These are phyloP conservation scores for Calameuta filiformis DNA, from an alignment of 2,888 invertebrate species.

Conservation along the genomic window DNA sequence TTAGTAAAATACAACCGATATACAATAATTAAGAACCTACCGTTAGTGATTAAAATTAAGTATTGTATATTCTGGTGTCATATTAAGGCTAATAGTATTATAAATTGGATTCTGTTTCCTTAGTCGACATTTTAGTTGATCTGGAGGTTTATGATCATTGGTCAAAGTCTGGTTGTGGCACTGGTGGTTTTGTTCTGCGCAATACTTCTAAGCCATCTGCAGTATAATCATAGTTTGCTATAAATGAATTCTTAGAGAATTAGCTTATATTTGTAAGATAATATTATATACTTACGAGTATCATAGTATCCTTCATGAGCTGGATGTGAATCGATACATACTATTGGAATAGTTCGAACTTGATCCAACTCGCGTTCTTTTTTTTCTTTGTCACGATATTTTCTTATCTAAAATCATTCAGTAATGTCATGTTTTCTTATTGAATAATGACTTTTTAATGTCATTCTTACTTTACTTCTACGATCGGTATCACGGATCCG, in stretches of 20 bases:
- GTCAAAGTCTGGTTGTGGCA: conserved; percentile 50
- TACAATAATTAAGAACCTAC: conserved; percentile 24
- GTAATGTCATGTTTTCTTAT: neutral
- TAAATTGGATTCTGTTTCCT: conserved; percentile 7
- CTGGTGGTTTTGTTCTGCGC: conserved; percentile 40
- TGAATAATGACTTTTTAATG: neutral
- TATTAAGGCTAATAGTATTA: conserved; percentile 15
- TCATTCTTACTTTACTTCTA: neutral
- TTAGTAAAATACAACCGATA: conserved; percentile 8
- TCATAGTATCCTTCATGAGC: conserved; percentile 37
- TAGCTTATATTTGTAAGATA: neutral
- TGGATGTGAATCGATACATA: conserved; percentile 45
- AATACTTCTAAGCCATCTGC: conserved; percentile 34
- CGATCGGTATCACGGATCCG: neutral
- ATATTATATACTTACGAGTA: conserved; percentile 32
- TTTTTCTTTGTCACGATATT: conserved; percentile 27
- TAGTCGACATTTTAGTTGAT: neutral
- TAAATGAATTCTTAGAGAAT: neutral
- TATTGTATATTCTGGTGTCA: conserved; percentile 12
- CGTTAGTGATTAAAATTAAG: conserved; percentile 26
- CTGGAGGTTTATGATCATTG: conserved; percentile 29
- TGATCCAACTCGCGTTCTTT: conserved; percentile 34
- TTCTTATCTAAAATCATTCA: conserved; percentile 10
- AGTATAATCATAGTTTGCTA: conserved; percentile 7
- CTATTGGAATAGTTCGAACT: conserved; percentile 38